A percentile compares a stretch with the other conserved stretches of the same genome.
Conservation (phyloP, 1,140 invertebrate genomes). For the Gryllus bimaculatus region DNA sequence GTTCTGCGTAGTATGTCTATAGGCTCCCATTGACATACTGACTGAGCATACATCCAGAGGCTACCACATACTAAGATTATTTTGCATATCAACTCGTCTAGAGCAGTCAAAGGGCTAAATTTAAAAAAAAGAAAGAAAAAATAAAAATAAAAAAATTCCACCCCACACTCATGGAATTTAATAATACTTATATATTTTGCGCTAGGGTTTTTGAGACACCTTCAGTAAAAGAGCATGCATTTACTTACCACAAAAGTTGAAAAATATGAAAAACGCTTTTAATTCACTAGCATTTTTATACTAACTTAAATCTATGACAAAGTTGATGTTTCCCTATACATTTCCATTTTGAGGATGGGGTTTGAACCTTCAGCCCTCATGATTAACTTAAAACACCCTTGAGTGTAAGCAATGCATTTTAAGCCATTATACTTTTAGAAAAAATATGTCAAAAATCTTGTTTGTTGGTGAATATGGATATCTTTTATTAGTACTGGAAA, state of each 20-base stretch:
- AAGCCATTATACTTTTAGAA: neutral
- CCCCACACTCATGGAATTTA: neutral
- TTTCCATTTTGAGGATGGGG: neutral
- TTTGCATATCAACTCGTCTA: too few relatives aligned
- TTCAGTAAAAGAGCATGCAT: neutral
- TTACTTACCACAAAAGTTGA: neutral
- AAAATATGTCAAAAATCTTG: neutral
- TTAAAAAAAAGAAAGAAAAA: too few relatives aligned
- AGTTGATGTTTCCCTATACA: too few relatives aligned
- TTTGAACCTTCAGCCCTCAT: neutral
- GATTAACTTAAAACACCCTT: neutral
- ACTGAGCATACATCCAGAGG: too few relatives aligned
- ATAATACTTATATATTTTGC: neutral
- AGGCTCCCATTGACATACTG: too few relatives aligned
- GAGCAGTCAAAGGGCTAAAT: too few relatives aligned
- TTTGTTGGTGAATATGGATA: neutral
- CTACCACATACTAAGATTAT: too few relatives aligned
- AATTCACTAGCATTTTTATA: neutral
- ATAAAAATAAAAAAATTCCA: too few relatives aligned
- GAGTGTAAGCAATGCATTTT: neutral
- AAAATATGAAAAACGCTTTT: neutral
- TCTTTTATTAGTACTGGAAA: neutral
- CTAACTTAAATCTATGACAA: neutral
- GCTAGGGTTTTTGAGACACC: neutral
- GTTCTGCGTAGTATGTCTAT: too few relatives aligned